Evolutionary conservation across 2,888 invertebrate species (phyloP).

Genomic region (Crematogaster levior): DNA sequence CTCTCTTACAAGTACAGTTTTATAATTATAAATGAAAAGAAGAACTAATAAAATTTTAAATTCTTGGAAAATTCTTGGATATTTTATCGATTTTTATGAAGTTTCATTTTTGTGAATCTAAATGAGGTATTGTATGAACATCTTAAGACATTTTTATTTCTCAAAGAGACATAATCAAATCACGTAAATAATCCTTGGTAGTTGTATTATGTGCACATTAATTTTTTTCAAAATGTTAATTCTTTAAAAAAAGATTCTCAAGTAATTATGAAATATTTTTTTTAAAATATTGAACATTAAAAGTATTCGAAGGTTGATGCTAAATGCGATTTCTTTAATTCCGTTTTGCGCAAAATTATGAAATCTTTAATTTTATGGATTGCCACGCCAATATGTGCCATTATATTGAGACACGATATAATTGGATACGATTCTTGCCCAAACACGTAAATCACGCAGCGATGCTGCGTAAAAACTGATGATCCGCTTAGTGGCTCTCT

Average conservation of each 20-base stretch:
- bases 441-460: slow-evolving; percentile 58
- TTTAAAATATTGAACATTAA: background rate
- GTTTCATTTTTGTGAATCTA: background rate
- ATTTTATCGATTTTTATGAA: background rate
- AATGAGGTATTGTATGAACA: no score
- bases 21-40: no score
- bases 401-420: slow-evolving; percentile 45
- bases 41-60: no score
- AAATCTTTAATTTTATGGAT: slow-evolving; percentile 69
- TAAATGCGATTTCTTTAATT: slow-evolving; percentile 35
- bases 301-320: background rate
- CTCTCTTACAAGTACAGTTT: no score
- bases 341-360: slow-evolving; percentile 59
- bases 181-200: no score
- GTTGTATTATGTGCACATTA: background rate
- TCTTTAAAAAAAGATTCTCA: no score
- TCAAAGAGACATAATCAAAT: no score
- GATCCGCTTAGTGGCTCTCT: slow-evolving; percentile 58
- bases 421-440: slow-evolving; percentile 27
- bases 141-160: background rate
- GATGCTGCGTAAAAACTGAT: slow-evolving; percentile 68
- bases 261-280: background rate
- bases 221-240: no score
- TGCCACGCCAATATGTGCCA: slow-evolving; percentile 50
- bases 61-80: no score